Conservation (phyloP, 2,113 vertebrate genomes). For the Leptosomus discolor region DNA sequence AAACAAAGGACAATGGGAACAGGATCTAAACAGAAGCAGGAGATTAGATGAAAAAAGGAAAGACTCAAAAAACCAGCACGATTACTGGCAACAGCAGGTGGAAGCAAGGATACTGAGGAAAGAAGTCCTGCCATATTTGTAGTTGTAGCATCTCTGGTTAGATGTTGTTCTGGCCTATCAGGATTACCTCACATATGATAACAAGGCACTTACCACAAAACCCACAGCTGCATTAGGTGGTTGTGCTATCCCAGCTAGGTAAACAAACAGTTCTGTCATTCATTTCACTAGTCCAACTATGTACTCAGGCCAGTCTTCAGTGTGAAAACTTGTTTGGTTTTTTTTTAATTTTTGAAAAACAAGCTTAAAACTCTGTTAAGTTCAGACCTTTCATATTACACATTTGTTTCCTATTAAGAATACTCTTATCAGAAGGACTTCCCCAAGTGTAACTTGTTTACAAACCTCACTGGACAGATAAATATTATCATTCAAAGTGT, state of each 20-base stretch:
- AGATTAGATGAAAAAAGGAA: background rate
- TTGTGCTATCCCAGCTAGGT: background rate
- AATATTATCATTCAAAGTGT: background rate
- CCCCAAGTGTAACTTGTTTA: background rate
- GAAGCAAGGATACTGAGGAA: background rate
- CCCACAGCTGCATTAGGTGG: background rate
- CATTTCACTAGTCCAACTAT: background rate
- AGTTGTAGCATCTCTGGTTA: background rate
- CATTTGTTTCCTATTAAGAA: background rate
- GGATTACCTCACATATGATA: background rate
- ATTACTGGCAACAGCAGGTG: background rate
- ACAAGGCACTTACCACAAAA: background rate
- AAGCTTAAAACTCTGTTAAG: background rate
- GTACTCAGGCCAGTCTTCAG: background rate
- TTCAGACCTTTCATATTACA: background rate
- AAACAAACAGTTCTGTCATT: background rate
- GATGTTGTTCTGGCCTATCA: background rate
- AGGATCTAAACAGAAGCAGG: background rate
- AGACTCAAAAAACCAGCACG: background rate
- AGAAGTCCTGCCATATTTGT: background rate
- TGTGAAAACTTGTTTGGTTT: background rate
- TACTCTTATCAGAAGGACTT: background rate
- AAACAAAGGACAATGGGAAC: background rate
- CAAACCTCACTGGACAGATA: background rate
- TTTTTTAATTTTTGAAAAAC: too few relatives aligned